phyloP scores from a whole-genome alignment of 2,113 vertebrate species.

The Sterna hirundo region DNA sequence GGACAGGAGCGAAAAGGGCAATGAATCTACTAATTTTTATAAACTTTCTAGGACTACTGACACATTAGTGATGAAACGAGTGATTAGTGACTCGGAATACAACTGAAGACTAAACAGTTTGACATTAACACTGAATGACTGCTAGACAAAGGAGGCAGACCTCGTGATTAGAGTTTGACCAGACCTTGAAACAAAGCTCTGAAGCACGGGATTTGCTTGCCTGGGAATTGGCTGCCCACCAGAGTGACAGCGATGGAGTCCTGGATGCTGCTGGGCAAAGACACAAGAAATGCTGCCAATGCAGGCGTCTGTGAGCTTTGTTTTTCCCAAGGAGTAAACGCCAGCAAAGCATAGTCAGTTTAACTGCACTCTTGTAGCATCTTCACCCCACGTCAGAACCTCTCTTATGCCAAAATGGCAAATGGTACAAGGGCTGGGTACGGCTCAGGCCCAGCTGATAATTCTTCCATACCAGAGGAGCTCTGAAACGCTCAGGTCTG shows the following conservation, averaged over 20 bases:
- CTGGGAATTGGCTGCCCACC: background rate
- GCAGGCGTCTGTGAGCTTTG: background rate
- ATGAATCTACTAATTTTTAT: background rate
- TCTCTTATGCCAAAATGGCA: background rate
- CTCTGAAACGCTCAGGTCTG: background rate
- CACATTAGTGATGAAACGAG: background rate
- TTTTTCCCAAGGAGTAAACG: background rate
- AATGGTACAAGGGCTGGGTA: background rate
- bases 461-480: rapidly evolving
- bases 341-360: background rate
- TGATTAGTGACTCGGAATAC: background rate
- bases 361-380: background rate
- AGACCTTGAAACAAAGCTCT: background rate
- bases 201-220: background rate
- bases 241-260: background rate
- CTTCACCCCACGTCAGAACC: background rate
- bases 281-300: background rate
- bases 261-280: background rate
- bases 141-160: background rate
- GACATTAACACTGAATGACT: background rate
- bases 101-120: background rate
- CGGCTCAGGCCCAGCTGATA: background rate
- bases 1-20: background rate
- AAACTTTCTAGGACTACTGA: background rate
- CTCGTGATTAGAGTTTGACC: background rate